These are phyloP conservation scores for Drosophila gunungcola DNA, from an alignment of 1,140 invertebrate genomes.

Conservation along the genomic window DNA sequence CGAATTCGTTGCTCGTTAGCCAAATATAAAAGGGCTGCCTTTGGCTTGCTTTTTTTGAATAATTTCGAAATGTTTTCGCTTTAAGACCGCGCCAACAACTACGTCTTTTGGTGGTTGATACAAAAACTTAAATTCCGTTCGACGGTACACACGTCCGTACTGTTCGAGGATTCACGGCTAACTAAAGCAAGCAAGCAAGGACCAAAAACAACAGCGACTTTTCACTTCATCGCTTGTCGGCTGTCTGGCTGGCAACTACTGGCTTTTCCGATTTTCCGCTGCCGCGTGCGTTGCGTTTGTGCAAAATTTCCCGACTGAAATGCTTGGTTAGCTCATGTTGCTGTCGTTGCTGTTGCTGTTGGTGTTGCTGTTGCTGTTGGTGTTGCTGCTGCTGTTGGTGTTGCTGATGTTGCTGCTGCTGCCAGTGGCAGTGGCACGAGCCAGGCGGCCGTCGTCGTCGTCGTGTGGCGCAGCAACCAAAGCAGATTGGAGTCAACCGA, in stretches of 20 bases:
- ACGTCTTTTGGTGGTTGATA: constrained; percentile 51
- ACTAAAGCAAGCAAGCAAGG: constrained; percentile 47
- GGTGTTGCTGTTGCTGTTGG: constrained; percentile 7
- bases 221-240: constrained; percentile 51
- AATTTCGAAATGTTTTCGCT: neutral
- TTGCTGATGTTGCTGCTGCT: constrained; percentile 18
- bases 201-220: constrained; percentile 61
- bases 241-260: constrained; percentile 13
- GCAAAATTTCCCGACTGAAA: constrained; percentile 80
- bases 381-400: constrained; percentile 17
- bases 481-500: constrained; percentile 83
- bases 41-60: neutral
- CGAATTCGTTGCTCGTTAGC: constrained; percentile 57
- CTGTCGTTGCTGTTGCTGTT: constrained; percentile 37
- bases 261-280: constrained; percentile 47
- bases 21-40: neutral
- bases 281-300: constrained; percentile 61
- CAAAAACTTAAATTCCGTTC: neutral
- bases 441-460: constrained; percentile 49
- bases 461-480: constrained; percentile 82
- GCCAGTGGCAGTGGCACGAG: constrained; percentile 48
- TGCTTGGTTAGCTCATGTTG: constrained; percentile 52
- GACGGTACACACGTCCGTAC: constrained; percentile 38
- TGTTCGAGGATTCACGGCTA: constrained; percentile 60
- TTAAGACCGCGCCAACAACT: constrained; percentile 24